Base-by-base conservation (phyloP, 2,888 invertebrate species). In the Ophion obscuratus region DNA sequence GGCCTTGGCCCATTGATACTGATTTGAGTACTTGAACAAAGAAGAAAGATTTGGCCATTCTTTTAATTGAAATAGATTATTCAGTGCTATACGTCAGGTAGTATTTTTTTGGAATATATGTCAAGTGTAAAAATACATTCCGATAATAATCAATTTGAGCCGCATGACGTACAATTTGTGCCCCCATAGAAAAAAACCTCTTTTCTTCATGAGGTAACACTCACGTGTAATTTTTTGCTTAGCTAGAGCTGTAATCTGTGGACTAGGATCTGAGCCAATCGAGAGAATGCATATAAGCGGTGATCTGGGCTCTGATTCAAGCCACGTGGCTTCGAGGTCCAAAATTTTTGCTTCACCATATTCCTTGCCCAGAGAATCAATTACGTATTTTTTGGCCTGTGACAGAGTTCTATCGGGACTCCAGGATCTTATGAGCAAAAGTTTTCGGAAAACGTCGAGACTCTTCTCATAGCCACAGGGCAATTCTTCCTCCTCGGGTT, bases 1-100 rank as follows among this genome's bases (percentile, higher is more conserved):
- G 99, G 0, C 99, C 99, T 95, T 99, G 99, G 2, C 99, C 99
- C 99, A 99, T 99, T 7, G 99, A 99, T 6, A 99, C 98, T 0
- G 97, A 96, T 92, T 97, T 97, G 17, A 98, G 93, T 83, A 95
- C 97, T 97, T 91, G 10, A 94, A 92, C 87, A 83, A 9, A 40
- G 40, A 85, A 88, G n/a, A 24, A 73, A 9, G 31, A 61, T 44
- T 11, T 61, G 0, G 2, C 20, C 5, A 74, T n/a, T 73, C 36
- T 70, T 31, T 17, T 14, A 17, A 17, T 14, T 53, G 4, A 17
- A 53, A 53, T 53, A 5, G 2, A 14, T 17, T 53, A 4, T 53
- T 53, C 53, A 14, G 17, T 5, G 17, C 5, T 53, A 17, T 74
- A 53, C 47, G n/a, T 70, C 76, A 61, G 31, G 71, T n/a, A 31